phyloP scores from a whole-genome alignment of 92 coral and sea anemone species.

The Muricea muricata region DNA sequence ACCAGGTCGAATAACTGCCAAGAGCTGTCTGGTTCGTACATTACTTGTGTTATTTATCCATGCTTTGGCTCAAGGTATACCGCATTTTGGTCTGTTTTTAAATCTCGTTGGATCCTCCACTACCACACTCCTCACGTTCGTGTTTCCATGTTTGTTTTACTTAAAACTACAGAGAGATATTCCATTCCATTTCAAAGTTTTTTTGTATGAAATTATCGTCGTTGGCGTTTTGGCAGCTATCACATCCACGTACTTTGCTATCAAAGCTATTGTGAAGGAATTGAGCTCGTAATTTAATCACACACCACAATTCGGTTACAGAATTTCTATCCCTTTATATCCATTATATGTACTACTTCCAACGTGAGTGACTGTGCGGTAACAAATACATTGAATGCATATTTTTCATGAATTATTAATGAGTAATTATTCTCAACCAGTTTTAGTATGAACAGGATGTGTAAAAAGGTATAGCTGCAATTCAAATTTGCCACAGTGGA shows the following conservation, averaged over 20 bases:
- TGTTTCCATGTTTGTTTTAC: constrained; percentile 90
- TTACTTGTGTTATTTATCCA: constrained; percentile 77
- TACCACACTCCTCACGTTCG: constrained; percentile 79
- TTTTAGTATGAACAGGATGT: too few relatives aligned
- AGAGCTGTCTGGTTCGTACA: constrained; percentile 86
- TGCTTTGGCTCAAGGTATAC: constrained; percentile 83
- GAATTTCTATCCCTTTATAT: too few relatives aligned
- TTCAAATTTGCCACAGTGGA: too few relatives aligned
- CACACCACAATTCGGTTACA: too few relatives aligned
- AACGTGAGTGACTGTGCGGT: too few relatives aligned
- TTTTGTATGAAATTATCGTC: constrained; percentile 74
- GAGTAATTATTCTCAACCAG: too few relatives aligned
- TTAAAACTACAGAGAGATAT: constrained; percentile 64
- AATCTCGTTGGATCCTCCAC: constrained; percentile 93
- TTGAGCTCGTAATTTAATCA: constrained; percentile 3
- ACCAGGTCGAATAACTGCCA: constrained; percentile 15
- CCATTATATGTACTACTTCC: too few relatives aligned
- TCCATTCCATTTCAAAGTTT: constrained; percentile 76
- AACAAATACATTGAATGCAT: too few relatives aligned
- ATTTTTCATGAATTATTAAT: too few relatives aligned
- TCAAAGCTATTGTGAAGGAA: constrained; percentile 64
- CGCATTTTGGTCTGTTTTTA: constrained; percentile 93
- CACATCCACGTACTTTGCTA: constrained; percentile 85
- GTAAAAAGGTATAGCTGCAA: too few relatives aligned
- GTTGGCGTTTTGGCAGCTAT: constrained; percentile 83